A percentile compares a stretch with the other conserved stretches of the same genome.
Conservation (phyloP, 1,140 invertebrate species). For the Pseudomyrmex cubaensis region DNA sequence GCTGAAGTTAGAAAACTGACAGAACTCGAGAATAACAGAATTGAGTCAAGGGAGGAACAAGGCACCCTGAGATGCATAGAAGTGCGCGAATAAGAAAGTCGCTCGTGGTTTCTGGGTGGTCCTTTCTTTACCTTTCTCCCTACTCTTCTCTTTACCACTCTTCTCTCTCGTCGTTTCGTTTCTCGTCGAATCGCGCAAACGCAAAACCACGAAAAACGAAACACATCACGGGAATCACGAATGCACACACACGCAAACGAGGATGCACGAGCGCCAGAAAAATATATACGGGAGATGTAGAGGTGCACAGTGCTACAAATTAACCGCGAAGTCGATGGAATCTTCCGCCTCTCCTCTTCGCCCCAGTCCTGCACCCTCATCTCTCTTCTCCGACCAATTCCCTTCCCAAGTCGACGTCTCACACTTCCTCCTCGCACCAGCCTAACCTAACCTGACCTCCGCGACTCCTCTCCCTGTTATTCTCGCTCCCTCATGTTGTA, state of each 20-base stretch:
- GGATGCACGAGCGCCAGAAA: conserved; percentile 23
- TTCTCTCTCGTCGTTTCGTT: neutral
- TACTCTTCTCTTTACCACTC: neutral
- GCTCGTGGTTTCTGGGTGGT: conserved; percentile 49
- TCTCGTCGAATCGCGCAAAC: conserved; percentile 56
- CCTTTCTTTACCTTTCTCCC: conserved; percentile 8
- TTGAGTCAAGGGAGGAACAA: neutral
- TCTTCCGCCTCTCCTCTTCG: conserved; percentile 36
- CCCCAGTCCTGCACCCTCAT: neutral
- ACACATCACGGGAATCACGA: conserved; percentile 55
- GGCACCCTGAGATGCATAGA: conserved; percentile 21
- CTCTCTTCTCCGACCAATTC: conserved; percentile 35
- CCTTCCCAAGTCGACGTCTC: conserved; percentile 36
- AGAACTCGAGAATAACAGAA: conserved; percentile 14
- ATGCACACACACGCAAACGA: conserved; percentile 27
- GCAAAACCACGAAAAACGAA: conserved; percentile 47
- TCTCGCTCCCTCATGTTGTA: neutral
- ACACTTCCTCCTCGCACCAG: neutral
- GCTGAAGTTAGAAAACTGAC: conserved; percentile 11
- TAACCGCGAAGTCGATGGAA: conserved; percentile 65
- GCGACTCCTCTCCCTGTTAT: conserved; percentile 4
- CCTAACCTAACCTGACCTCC: neutral
- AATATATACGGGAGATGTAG: conserved; percentile 48
- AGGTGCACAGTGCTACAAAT: conserved; percentile 64
- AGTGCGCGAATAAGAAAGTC: conserved; percentile 42